phyloP scores from a whole-genome alignment of 1,140 invertebrate species.

The Globodera ellingtonae region DNA sequence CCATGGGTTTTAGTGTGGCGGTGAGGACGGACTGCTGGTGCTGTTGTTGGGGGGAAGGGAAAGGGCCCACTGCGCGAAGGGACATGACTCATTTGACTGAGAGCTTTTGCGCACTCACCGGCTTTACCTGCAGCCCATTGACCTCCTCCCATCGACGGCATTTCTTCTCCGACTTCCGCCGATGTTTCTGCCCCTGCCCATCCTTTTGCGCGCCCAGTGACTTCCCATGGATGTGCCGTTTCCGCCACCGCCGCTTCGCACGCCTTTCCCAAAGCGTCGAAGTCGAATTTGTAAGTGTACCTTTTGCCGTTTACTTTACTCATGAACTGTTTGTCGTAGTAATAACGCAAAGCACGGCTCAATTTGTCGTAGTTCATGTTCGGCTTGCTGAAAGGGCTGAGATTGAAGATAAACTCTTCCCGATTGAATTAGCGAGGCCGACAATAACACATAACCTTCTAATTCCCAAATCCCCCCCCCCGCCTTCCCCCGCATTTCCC shows the following conservation, averaged over 20 bases:
- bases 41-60: not conserved
- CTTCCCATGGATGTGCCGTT: not conserved
- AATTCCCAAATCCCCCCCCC: too few relatives aligned
- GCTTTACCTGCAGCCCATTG: not conserved
- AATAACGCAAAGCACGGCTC: conserved; percentile 89
- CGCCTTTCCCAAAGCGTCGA: conserved; percentile 34
- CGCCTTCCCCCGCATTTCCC: not conserved
- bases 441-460: too few relatives aligned
- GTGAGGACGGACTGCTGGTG: not conserved
- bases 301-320: conserved; percentile 92
- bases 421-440: too few relatives aligned
- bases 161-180: not conserved
- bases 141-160: not conserved
- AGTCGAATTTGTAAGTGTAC: conserved; percentile 68
- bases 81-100: not conserved
- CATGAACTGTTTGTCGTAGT: conserved; percentile 98
- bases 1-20: not conserved
- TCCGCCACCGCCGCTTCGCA: conserved; percentile 1
- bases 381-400: conserved; percentile 74
- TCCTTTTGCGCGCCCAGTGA: not conserved
- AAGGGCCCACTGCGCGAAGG: not conserved
- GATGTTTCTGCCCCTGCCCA: not conserved
- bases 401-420: not conserved
- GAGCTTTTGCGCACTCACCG: not conserved
- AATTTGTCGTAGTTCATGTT: conserved; percentile 99